A percentile compares a stretch with the other conserved stretches of the same genome.
Evolutionary conservation across 2,113 vertebrate species (phyloP).

Genomic region (Eidolon helvum): DNA sequence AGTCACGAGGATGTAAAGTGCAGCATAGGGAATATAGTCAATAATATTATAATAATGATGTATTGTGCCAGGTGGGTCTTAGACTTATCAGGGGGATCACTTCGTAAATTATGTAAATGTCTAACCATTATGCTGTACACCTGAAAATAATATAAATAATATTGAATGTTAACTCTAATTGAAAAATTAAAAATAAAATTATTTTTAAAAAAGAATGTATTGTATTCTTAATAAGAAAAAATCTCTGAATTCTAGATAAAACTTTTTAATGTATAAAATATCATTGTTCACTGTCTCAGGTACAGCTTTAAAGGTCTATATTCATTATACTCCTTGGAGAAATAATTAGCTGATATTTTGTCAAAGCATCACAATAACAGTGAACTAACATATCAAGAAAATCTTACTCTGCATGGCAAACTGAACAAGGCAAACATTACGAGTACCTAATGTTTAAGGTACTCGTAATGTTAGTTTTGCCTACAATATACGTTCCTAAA

Average conservation of each 20-base stretch:
- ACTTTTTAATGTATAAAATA: neutral
- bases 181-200: too few relatives aligned
- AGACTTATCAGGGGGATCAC: too few relatives aligned
- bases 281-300: neutral
- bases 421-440: neutral
- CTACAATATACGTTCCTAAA: neutral
- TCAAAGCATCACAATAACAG: neutral
- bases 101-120: too few relatives aligned
- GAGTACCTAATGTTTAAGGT: neutral
- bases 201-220: neutral
- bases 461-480: neutral
- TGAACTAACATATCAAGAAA: neutral
- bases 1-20: too few relatives aligned
- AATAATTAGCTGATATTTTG: conserved; percentile 14
- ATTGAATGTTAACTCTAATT: too few relatives aligned
- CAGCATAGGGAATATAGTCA: too few relatives aligned
- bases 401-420: neutral
- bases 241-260: neutral
- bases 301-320: neutral
- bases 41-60: too few relatives aligned
- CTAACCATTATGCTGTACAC: too few relatives aligned
- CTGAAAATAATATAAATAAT: too few relatives aligned
- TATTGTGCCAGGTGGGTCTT: too few relatives aligned
- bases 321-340: neutral
- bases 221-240: neutral